Evolutionary conservation across 2,797 vertebrate genomes (phyloP).

Genomic region (Rhinoraja longicauda): DNA sequence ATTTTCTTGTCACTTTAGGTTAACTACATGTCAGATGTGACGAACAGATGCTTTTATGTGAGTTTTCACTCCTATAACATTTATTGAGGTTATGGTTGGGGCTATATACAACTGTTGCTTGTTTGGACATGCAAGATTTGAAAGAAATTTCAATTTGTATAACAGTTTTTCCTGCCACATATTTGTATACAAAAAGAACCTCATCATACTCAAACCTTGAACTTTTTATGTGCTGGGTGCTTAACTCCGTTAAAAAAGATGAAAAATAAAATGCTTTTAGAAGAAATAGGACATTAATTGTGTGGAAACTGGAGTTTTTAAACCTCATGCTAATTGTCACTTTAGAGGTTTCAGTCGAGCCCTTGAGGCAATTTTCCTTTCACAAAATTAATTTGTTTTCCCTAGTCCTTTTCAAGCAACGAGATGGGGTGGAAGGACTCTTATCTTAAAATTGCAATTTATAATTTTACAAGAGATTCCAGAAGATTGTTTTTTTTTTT

Average conservation of each 20-base stretch:
- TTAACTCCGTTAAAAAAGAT: background rate
- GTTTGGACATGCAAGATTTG: background rate
- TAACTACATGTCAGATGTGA: constrained; percentile 39
- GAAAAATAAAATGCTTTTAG: background rate
- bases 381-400: background rate
- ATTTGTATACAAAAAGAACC: background rate
- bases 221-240: background rate
- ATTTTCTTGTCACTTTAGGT: constrained; percentile 35
- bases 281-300: background rate
- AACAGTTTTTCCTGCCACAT: background rate
- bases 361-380: background rate
- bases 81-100: constrained; percentile 28
- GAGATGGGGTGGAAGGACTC: background rate
- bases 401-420: background rate
- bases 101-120: constrained; percentile 14
- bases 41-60: constrained; percentile 36
- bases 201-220: too few relatives aligned
- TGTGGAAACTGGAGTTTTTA: background rate
- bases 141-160: background rate
- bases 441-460: background rate
- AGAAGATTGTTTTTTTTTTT: background rate
- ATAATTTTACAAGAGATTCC: background rate
- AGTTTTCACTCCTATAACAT: constrained; percentile 33
- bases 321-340: background rate
- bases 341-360: background rate